Percentiles rank a stretch among this genome's conserved stretches.
These are phyloP conservation scores for Perca fluviatilis DNA, from an alignment of 2,113 vertebrate genomes.

Conservation along the genomic window DNA sequence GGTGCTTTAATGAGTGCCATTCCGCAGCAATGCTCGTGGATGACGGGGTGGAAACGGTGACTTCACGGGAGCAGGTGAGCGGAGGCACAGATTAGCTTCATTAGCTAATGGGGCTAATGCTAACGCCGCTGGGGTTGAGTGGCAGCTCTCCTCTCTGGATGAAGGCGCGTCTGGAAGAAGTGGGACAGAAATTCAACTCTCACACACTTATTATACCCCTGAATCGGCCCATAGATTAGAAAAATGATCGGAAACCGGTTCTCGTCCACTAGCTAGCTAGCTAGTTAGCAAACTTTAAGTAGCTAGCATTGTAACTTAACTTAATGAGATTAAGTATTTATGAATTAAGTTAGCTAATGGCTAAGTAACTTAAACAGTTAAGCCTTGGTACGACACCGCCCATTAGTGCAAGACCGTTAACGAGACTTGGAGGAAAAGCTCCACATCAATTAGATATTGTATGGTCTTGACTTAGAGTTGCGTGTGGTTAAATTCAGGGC, in stretches of 20 bases:
- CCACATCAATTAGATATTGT: neutral
- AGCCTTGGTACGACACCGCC: neutral
- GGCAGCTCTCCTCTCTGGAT: neutral
- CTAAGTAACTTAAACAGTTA: constrained; percentile 13
- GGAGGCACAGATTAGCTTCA: constrained; percentile 46
- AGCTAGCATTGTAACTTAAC: constrained; percentile 26
- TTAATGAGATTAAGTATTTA: constrained; percentile 63
- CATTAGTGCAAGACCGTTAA: neutral
- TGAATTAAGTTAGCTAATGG: constrained; percentile 23
- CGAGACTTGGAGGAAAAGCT: neutral
- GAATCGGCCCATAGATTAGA: neutral
- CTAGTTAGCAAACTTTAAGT: neutral
- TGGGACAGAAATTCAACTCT: neutral
- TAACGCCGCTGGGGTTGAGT: neutral
- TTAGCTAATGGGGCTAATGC: constrained; percentile 21
- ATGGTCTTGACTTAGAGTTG: neutral
- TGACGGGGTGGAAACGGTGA: constrained; percentile 82
- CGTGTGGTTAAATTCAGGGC: neutral
- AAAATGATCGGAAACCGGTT: neutral
- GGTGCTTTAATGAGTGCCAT: constrained; percentile 80
- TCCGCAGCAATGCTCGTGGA: constrained; percentile 77
- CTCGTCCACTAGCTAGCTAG: neutral
- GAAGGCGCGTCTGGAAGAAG: neutral
- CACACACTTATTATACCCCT: too few species aligned
- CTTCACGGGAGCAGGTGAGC: constrained; percentile 85